These are phyloP conservation scores for Perca flavescens DNA, from an alignment of 2,113 vertebrate genomes.

Conservation along the genomic window DNA sequence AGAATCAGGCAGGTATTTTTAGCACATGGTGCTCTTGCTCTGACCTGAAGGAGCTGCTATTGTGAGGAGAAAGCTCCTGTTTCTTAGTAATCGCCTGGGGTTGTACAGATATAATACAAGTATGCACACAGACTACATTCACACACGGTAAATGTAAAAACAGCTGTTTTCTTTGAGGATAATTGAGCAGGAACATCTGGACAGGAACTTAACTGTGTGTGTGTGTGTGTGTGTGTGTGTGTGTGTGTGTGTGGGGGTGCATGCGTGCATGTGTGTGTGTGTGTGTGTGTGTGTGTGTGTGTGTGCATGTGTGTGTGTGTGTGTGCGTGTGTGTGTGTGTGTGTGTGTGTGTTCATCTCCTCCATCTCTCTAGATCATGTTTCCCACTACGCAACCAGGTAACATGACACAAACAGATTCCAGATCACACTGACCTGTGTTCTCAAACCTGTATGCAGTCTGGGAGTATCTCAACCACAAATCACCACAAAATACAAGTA, in stretches of 20 bases:
- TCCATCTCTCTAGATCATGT: background rate
- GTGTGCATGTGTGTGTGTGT: background rate
- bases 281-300: background rate
- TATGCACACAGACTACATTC: slow-evolving; percentile 9
- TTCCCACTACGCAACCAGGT: slow-evolving; percentile 4
- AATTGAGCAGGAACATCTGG: slow-evolving; percentile 45
- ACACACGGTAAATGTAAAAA: slow-evolving; percentile 9
- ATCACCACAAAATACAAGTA: background rate
- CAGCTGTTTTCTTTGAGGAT: slow-evolving; percentile 39
- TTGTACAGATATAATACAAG: slow-evolving; percentile 16
- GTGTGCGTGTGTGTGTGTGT: background rate
- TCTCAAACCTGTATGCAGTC: slow-evolving; percentile 22
- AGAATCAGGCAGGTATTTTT: slow-evolving; percentile 30
- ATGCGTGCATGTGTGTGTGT: background rate
- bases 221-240: background rate
- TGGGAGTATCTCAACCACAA: slow-evolving; percentile 7
- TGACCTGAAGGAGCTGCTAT: slow-evolving; percentile 26
- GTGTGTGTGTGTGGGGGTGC: background rate
- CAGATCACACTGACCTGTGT: slow-evolving; percentile 18
- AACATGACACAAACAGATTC: slow-evolving; percentile 3
- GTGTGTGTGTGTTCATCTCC: background rate
- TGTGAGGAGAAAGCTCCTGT: background rate
- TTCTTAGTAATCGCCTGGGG: slow-evolving; percentile 9
- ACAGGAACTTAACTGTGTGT: slow-evolving; percentile 2
- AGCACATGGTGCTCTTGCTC: slow-evolving; percentile 1